phyloP scores from a whole-genome alignment of 2,888 invertebrate genomes.

The Exocentrus adspersus region DNA sequence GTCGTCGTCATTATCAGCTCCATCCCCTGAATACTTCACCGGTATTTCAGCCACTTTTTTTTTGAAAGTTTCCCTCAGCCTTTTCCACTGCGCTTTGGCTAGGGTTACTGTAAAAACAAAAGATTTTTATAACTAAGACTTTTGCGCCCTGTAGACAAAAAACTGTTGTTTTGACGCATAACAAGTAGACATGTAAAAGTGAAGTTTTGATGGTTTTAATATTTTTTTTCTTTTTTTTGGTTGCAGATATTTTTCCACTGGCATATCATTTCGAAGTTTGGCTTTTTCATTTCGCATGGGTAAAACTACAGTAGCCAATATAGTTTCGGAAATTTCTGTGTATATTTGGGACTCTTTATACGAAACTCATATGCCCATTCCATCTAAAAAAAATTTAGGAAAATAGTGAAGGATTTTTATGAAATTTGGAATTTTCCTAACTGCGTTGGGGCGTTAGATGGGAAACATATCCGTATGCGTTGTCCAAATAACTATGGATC shows the following conservation, averaged over 20 bases:
- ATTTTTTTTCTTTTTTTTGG: no score
- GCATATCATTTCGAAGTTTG: slow-evolving; percentile 32
- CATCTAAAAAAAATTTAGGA: not conserved
- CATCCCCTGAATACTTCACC: slow-evolving; percentile 17
- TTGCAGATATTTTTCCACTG: slow-evolving; percentile 38
- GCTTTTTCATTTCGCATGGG: slow-evolving; percentile 39
- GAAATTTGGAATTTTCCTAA: slow-evolving; percentile 32
- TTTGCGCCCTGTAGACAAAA: not conserved
- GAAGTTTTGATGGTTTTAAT: no score
- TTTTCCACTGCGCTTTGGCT: slow-evolving; percentile 19
- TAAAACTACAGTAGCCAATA: slow-evolving; percentile 26
- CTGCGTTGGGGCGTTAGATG: slow-evolving; percentile 27
- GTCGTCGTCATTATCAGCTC: slow-evolving; percentile 7
- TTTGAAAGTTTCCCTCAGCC: slow-evolving; percentile 16
- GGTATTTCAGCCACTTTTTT: slow-evolving; percentile 8
- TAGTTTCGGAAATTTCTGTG: slow-evolving; percentile 29
- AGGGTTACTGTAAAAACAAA: slow-evolving; percentile 13
- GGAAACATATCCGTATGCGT: slow-evolving; percentile 31
- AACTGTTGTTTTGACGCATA: not conserved
- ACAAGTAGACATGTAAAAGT: not conserved
- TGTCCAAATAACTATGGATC: slow-evolving; percentile 30
- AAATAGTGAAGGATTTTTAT: slow-evolving; percentile 32
- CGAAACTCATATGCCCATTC: slow-evolving; percentile 33
- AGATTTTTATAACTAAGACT: not conserved
- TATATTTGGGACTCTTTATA: slow-evolving; percentile 25